Evolutionary conservation across 2,797 vertebrate species (phyloP).

Genomic region (Iguana delicatissima): DNA sequence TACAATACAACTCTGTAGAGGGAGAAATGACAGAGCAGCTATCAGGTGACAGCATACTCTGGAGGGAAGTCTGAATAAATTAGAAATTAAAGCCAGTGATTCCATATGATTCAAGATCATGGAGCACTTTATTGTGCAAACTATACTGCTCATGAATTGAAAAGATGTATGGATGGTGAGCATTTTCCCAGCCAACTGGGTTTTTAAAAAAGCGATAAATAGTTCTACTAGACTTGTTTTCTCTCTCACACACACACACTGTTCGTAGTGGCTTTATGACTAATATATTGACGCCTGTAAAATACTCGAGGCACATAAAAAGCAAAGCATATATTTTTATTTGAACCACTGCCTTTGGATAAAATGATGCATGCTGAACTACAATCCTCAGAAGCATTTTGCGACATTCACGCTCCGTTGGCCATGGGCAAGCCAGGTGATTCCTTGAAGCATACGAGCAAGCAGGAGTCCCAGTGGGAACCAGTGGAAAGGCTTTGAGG

Average conservation of each 20-base stretch:
- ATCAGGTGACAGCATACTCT: not conserved
- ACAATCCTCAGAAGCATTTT: not conserved
- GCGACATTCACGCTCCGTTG: not conserved
- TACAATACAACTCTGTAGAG: not conserved
- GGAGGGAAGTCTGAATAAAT: not conserved
- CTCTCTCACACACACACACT: not conserved
- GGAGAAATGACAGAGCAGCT: not conserved
- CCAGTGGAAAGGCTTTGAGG: not conserved
- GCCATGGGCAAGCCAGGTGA: not conserved
- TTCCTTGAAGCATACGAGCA: not conserved
- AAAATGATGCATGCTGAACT: not conserved
- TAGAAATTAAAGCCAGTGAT: not conserved
- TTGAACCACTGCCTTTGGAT: slow-evolving; percentile 10
- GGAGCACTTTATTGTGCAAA: not conserved
- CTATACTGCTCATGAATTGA: not conserved
- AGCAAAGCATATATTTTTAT: slow-evolving; percentile 7
- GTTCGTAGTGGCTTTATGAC: not conserved
- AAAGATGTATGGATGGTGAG: not conserved
- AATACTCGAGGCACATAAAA: slow-evolving; percentile 5
- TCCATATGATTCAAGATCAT: not conserved
- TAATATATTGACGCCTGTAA: slow-evolving; percentile 2
- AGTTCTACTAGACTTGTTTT: not conserved
- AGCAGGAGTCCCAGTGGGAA: not conserved
- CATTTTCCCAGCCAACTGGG: not conserved
- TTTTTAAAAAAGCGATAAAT: not conserved